Conservation (phyloP, 2,113 vertebrate species). For the Ictidomys tridecemlineatus region DNA sequence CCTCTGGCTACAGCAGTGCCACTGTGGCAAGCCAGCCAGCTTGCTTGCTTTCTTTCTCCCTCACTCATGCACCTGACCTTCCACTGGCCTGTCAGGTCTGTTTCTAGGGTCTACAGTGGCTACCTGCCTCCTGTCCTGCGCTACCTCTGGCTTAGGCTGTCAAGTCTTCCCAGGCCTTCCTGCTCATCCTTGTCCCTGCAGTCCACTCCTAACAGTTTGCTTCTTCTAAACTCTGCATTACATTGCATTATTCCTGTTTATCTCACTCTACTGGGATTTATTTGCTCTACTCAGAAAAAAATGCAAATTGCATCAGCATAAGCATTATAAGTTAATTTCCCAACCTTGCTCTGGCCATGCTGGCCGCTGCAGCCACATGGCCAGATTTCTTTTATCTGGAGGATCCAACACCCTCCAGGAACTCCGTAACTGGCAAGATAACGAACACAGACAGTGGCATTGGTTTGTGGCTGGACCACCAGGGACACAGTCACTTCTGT, state of each 20-base stretch:
- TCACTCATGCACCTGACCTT: neutral
- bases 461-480: neutral
- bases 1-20: neutral
- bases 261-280: neutral
- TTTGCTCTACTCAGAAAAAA: neutral
- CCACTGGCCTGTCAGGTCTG: neutral
- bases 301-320: neutral
- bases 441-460: neutral
- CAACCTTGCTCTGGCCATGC: neutral
- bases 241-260: neutral
- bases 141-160: neutral
- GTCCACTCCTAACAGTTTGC: neutral
- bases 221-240: neutral
- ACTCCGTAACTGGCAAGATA: neutral
- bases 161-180: neutral
- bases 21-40: neutral
- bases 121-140: neutral
- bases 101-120: neutral
- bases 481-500: neutral
- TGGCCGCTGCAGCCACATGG: neutral
- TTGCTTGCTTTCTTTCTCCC: neutral
- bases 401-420: neutral
- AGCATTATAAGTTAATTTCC: neutral
- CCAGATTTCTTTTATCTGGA: neutral
- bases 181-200: neutral